phyloP scores from a whole-genome alignment of 2,113 vertebrate species.

The Manacus vitellinus region DNA sequence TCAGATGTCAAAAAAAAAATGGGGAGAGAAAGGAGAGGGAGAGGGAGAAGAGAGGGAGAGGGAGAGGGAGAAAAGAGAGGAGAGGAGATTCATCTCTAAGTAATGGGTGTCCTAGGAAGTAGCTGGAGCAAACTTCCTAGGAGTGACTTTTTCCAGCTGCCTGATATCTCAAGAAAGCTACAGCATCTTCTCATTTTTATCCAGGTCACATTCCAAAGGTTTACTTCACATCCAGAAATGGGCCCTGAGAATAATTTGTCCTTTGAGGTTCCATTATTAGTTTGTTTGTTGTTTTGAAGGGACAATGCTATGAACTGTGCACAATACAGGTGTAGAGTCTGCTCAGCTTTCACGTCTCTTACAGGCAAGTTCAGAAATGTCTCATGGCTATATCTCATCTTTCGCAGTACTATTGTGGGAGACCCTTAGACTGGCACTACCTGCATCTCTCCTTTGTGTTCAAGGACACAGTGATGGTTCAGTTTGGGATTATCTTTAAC shows the following conservation, averaged over 20 bases:
- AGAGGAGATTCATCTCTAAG: background rate
- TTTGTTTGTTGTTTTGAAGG: background rate
- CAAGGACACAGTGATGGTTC: background rate
- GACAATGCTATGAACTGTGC: background rate
- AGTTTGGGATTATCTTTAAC: background rate
- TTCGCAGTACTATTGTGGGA: background rate
- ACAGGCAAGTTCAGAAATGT: background rate
- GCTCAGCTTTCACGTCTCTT: background rate
- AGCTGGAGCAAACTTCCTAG: background rate
- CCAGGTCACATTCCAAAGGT: background rate
- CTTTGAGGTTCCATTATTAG: background rate
- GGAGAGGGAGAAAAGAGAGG: rapidly evolving
- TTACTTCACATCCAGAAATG: background rate
- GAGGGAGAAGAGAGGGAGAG: rapidly evolving
- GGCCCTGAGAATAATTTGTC: background rate
- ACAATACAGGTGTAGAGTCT: background rate
- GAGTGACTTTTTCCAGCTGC: background rate
- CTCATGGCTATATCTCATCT: background rate
- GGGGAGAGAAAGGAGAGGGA: too few relatives aligned
- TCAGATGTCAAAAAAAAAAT: rapidly evolving
- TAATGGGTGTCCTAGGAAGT: background rate
- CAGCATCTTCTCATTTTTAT: background rate
- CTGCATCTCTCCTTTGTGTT: background rate
- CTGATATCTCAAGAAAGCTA: background rate
- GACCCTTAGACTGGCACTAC: background rate